Evolutionary conservation across 2,888 invertebrate species (phyloP).

Genomic region (Thecophora atra): DNA sequence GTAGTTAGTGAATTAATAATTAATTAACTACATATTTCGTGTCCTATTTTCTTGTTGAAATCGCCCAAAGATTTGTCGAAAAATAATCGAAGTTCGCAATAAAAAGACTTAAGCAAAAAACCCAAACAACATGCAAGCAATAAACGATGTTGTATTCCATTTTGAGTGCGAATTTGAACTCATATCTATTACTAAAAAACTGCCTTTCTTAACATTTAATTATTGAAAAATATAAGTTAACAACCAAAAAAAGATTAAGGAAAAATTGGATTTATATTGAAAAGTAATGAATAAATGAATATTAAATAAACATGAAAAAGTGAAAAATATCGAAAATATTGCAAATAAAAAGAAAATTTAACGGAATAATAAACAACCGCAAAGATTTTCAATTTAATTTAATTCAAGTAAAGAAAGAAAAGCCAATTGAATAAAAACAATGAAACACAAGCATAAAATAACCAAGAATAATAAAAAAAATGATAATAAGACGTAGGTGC

Average conservation of each 20-base stretch:
- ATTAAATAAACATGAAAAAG: slow-evolving; percentile 37
- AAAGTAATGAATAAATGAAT: not conserved
- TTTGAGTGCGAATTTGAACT: no score
- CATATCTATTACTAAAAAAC: no score
- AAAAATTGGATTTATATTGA: slow-evolving; percentile 27
- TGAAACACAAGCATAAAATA: slow-evolving; percentile 11
- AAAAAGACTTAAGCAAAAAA: slow-evolving; percentile 52
- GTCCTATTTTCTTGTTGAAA: not conserved
- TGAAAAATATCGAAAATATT: slow-evolving; percentile 19
- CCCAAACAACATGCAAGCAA: slow-evolving; percentile 14
- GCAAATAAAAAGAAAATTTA: no score
- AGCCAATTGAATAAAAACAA: slow-evolving; percentile 35
- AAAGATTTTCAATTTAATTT: no score
- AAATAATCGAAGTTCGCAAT: slow-evolving; percentile 9
- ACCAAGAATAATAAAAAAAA: slow-evolving; percentile 16
- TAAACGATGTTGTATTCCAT: no score
- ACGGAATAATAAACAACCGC: no score
- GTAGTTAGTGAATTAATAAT: not conserved
- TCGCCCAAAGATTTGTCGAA: slow-evolving; percentile 19
- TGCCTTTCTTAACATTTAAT: slow-evolving; percentile 30
- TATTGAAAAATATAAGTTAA: not conserved
- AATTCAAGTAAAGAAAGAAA: slow-evolving; percentile 5
- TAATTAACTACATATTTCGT: slow-evolving; percentile 5
- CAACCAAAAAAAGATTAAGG: slow-evolving; percentile 35
- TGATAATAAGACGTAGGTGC: slow-evolving; percentile 11